These are phyloP conservation scores for Macrosoma leucophasiata DNA, from an alignment of 2,888 invertebrate species.

Conservation along the genomic window DNA sequence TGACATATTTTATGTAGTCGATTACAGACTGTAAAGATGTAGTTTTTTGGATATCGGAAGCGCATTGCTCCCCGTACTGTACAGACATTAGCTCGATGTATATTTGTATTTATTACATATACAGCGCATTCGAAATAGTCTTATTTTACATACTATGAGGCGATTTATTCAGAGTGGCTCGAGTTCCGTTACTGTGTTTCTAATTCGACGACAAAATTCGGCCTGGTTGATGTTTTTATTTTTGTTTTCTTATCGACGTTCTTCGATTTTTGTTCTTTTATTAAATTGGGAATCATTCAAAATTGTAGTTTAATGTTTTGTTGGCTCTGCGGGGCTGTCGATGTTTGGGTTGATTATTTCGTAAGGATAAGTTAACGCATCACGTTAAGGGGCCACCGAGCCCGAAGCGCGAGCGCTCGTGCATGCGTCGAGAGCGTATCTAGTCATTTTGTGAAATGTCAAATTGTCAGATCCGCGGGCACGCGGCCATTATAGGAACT, in stretches of 20 bases:
- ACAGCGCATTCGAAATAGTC: slow-evolving; percentile 47
- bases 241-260: slow-evolving; percentile 27
- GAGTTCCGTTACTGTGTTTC: slow-evolving; percentile 70
- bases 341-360: slow-evolving; percentile 54
- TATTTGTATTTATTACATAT: slow-evolving; percentile 57
- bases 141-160: slow-evolving; percentile 49
- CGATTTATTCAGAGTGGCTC: slow-evolving; percentile 68
- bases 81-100: slow-evolving; percentile 55
- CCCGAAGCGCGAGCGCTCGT: slow-evolving; percentile 47
- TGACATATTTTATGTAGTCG: slow-evolving; percentile 66
- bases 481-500: slow-evolving; percentile 81
- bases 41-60: slow-evolving; percentile 48
- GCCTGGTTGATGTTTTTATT: slow-evolving; percentile 33
- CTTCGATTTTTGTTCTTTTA: slow-evolving; percentile 28
- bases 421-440: slow-evolving; percentile 57
- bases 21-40: slow-evolving; percentile 57
- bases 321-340: slow-evolving; percentile 33
- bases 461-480: slow-evolving; percentile 69
- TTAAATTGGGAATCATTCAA: slow-evolving; percentile 44
- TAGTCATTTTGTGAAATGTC: slow-evolving; percentile 76
- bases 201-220: slow-evolving; percentile 56
- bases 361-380: slow-evolving; percentile 50
- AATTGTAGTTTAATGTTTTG: slow-evolving; percentile 46
- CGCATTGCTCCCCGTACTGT: slow-evolving; percentile 54
- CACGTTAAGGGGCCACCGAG: slow-evolving; percentile 36